Percentiles rank a stretch among this genome's conserved stretches.
phyloP scores from a whole-genome alignment of 2,113 vertebrate species.

The Scomber scombrus region DNA sequence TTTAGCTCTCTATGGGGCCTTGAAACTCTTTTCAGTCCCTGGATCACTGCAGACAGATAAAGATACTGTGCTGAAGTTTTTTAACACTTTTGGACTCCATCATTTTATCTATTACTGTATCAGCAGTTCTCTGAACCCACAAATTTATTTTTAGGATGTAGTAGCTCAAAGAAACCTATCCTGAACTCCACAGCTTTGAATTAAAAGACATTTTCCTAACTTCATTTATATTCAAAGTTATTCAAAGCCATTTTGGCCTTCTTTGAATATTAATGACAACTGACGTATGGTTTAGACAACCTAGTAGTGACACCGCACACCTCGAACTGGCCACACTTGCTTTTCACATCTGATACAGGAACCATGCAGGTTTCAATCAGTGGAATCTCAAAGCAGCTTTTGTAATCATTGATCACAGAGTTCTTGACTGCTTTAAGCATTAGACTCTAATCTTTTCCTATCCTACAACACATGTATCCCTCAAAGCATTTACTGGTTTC shows the following conservation, averaged over 20 bases:
- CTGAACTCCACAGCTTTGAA: background rate
- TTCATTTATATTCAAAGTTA: background rate
- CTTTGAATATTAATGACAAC: background rate
- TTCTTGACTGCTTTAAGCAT: background rate
- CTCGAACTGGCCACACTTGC: constrained; percentile 2
- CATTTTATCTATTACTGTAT: background rate
- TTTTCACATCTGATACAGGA: background rate
- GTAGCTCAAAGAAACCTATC: background rate
- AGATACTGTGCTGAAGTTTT: background rate
- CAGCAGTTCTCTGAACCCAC: constrained; percentile 4
- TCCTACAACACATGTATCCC: background rate
- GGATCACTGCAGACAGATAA: background rate
- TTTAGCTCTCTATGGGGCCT: background rate
- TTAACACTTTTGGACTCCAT: background rate
- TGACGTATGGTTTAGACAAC: background rate
- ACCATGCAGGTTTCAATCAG: background rate
- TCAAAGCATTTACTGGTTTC: constrained; percentile 7
- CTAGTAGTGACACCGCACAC: background rate
- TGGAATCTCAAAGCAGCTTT: constrained; percentile 31
- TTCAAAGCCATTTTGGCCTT: background rate
- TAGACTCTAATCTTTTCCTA: background rate
- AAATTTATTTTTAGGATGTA: background rate
- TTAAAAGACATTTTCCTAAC: background rate
- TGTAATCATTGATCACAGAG: constrained; percentile 6
- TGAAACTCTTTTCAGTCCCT: background rate